Percentiles rank a stretch among this genome's conserved stretches.
Evolutionary conservation across 2,113 vertebrate genomes (phyloP).

Genomic region (Peromyscus polionotus): DNA sequence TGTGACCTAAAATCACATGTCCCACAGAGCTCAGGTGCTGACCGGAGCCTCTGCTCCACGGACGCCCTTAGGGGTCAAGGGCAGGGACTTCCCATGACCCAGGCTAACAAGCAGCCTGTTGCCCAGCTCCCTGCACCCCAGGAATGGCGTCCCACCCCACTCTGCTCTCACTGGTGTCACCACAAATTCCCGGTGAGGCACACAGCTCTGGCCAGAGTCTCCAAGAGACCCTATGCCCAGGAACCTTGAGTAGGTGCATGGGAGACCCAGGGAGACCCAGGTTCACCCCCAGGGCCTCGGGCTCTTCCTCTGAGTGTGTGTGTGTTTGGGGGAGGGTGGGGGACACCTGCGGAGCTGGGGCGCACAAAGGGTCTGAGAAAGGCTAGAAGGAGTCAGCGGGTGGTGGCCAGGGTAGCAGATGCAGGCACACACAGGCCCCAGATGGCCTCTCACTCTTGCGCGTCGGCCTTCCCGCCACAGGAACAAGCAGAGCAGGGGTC

Average conservation of each 20-base stretch:
- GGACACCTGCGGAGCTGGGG: fast-evolving
- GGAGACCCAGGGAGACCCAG: background rate
- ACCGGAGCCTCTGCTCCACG: background rate
- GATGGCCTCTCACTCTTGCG: background rate
- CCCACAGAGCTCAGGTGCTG: background rate
- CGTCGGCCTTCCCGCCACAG: background rate
- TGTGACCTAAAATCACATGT: too few species aligned
- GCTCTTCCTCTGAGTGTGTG: background rate
- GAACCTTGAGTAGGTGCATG: background rate
- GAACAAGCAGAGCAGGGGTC: background rate
- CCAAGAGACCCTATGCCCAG: background rate
- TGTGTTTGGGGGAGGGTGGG: too few species aligned
- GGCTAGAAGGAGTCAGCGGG: background rate
- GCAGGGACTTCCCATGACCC: background rate
- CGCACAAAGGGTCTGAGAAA: fast-evolving
- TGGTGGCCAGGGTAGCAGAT: fast-evolving
- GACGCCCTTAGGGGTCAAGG: background rate
- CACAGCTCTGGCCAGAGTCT: background rate
- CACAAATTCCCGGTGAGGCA: background rate
- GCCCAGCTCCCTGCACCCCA: background rate
- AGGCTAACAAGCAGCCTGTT: background rate
- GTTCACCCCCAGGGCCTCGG: background rate
- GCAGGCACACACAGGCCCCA: background rate
- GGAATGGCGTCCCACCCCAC: background rate
- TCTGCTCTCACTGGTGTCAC: background rate